Evolutionary conservation across 2,888 invertebrate species (phyloP).

Genomic region (Mesorhabditis spiculigera): DNA sequence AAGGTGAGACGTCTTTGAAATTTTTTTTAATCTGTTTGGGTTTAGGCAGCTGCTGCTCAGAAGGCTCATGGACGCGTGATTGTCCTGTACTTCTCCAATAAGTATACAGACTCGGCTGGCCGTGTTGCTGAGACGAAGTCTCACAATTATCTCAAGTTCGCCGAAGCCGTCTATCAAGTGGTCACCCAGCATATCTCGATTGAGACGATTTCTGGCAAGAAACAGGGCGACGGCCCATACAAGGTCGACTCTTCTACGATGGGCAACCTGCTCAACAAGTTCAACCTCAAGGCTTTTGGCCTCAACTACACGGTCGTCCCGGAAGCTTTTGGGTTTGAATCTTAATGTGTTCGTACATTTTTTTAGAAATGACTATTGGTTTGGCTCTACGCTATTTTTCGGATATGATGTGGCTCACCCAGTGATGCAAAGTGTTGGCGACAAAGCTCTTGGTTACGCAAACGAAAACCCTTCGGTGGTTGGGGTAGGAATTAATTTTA

Average conservation of each 20-base stretch:
- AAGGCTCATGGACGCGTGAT: too few relatives aligned
- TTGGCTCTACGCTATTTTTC: background rate
- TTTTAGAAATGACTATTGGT: slow-evolving; percentile 3
- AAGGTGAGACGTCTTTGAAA: too few relatives aligned
- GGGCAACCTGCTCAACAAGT: background rate
- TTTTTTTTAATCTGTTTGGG: too few relatives aligned
- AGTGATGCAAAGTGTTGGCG: background rate
- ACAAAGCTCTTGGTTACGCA: background rate
- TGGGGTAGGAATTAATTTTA: background rate
- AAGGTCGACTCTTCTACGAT: background rate
- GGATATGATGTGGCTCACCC: background rate
- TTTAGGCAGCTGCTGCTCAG: too few relatives aligned
- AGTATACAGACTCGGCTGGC: background rate
- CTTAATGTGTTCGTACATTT: background rate
- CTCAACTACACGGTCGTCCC: slow-evolving; percentile 1
- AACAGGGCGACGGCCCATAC: background rate
- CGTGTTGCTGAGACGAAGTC: background rate
- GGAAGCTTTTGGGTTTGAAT: background rate
- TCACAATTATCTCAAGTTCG: background rate
- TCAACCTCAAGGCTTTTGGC: background rate
- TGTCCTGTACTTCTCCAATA: background rate
- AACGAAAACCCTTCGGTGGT: slow-evolving; percentile 3
- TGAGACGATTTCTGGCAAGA: background rate
- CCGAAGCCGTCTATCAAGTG: background rate
- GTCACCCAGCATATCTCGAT: background rate